Evolutionary conservation across 2,888 invertebrate species (phyloP), one percentile per base, ranked within the genome.

Genomic region (Sthenelais limicola): DNA sequence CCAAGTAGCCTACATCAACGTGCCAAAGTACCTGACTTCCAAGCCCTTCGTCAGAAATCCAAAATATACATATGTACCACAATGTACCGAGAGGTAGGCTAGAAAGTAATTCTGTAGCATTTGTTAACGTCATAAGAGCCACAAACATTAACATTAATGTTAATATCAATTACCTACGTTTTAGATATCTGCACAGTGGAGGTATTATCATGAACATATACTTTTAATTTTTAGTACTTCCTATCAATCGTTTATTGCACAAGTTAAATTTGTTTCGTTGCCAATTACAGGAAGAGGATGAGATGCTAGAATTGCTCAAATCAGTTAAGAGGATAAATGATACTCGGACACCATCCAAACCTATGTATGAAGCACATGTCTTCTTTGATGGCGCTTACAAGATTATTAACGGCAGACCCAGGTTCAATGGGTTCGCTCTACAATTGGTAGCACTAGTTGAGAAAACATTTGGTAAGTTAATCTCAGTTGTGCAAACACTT

Each of bases 21-120:
- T 21, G 62, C 35, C n/a, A 62, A 38, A 26, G 26, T 62, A 0
- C 18, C 62, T 21, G 62, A 62, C 38, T 62, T 62, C 62, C 18
- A 26, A 28, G 24, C 21, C 3, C 35, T 38, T 2, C 62, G 62
- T 7, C 24, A 35, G 15, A 62, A 62, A 43, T 62, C 62, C 38
- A 62, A 62, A 24, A 62, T 62, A 21, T 62, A 62, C 62, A 62
- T 62, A 24, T 62, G 62, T 24, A 62, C 62, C 3, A 62, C 62
- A 12, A 62, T 62, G 62, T 62, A 62, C 24, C n/a, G 62, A 15
- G 62, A 62, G 62, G 62, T 62, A 1, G 18, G 62, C 33, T 28
- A 49, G n/a, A n/a, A n/a, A n/a, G n/a, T n/a, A n/a, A n/a, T n/a
- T n/a, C n/a, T n/a, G n/a, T n/a, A n/a, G n/a, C n/a, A n/a, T n/a